These are phyloP conservation scores for Coelopa frigida DNA, from an alignment of 1,140 invertebrate genomes.

Conservation along the genomic window DNA sequence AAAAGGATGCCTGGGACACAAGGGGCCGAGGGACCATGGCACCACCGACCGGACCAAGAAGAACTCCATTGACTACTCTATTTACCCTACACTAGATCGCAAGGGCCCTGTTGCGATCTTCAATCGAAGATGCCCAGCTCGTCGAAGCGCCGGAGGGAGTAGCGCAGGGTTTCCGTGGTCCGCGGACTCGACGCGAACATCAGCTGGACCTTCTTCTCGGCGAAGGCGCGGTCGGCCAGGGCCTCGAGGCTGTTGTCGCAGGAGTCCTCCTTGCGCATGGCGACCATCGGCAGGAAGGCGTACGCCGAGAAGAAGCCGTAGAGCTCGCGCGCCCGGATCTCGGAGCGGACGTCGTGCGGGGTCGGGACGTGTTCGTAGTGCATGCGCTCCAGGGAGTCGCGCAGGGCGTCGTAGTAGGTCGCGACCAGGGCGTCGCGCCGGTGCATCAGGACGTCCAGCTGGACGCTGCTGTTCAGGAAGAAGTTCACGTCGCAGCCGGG, in stretches of 20 bases:
- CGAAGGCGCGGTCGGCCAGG: constrained; percentile 30
- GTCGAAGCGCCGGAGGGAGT: constrained; percentile 32
- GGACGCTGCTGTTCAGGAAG: constrained; percentile 41
- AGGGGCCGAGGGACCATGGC: too few species aligned
- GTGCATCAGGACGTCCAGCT: constrained; percentile 33
- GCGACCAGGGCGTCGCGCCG: constrained; percentile 32
- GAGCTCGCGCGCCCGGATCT: constrained; percentile 29
- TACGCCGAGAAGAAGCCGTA: constrained; percentile 40
- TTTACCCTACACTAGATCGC: too few species aligned
- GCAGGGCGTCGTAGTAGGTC: constrained; percentile 30
- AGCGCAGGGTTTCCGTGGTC: constrained; percentile 33
- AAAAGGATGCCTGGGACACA: too few species aligned
- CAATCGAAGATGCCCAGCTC: constrained; percentile 37
- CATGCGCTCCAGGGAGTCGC: constrained; percentile 28
- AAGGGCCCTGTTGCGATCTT: too few species aligned
- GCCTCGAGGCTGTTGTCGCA: constrained; percentile 36
- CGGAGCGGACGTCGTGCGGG: constrained; percentile 27
- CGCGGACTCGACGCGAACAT: constrained; percentile 43
- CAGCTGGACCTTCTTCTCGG: constrained; percentile 35
- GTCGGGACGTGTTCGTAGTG: constrained; percentile 28
- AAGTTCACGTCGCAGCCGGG: constrained; percentile 42
- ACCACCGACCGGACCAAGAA: too few species aligned
- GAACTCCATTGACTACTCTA: too few species aligned
- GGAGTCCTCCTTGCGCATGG: constrained; percentile 40
- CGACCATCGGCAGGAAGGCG: constrained; percentile 39